Evolutionary conservation across 2,888 invertebrate genomes (phyloP).

Genomic region (Colostygia pectinataria): DNA sequence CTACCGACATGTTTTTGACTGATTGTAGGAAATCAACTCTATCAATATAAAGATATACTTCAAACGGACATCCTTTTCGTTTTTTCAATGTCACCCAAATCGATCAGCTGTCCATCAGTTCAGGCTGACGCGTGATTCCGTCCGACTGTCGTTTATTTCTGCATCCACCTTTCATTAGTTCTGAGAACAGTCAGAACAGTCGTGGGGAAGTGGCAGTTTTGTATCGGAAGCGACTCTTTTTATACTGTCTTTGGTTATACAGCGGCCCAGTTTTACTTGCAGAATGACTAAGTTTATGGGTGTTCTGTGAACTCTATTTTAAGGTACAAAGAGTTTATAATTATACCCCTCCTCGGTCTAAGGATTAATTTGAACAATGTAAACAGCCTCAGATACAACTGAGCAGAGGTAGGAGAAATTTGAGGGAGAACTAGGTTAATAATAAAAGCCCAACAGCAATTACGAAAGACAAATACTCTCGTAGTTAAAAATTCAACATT

Average conservation of each 20-base stretch:
- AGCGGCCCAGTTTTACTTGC: slow-evolving; percentile 25
- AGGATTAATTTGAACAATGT: too few relatives aligned
- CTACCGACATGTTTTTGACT: too few relatives aligned
- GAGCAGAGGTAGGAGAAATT: too few relatives aligned
- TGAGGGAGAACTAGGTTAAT: too few relatives aligned
- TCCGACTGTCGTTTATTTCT: slow-evolving; percentile 63
- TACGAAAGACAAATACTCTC: too few relatives aligned
- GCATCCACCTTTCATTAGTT: slow-evolving; percentile 77
- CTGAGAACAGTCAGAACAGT: slow-evolving; percentile 71
- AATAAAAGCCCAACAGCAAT: too few relatives aligned
- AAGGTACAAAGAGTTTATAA: too few relatives aligned
- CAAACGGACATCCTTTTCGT: slow-evolving; percentile 42
- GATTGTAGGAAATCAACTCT: neutral
- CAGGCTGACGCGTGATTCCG: slow-evolving; percentile 68
- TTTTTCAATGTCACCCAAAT: slow-evolving; percentile 70
- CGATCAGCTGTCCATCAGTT: slow-evolving; percentile 65
- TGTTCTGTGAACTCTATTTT: slow-evolving; percentile 2
- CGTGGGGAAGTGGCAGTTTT: slow-evolving; percentile 72
- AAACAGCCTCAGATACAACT: too few relatives aligned
- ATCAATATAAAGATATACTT: slow-evolving; percentile 1
- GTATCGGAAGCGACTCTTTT: slow-evolving; percentile 74
- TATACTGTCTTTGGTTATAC: slow-evolving; percentile 42
- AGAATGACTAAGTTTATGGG: slow-evolving; percentile 8
- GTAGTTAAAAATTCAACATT: too few relatives aligned
- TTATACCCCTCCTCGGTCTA: too few relatives aligned